phyloP scores from a whole-genome alignment of 2,113 vertebrate genomes.

The Chlorodrepanis virens region DNA sequence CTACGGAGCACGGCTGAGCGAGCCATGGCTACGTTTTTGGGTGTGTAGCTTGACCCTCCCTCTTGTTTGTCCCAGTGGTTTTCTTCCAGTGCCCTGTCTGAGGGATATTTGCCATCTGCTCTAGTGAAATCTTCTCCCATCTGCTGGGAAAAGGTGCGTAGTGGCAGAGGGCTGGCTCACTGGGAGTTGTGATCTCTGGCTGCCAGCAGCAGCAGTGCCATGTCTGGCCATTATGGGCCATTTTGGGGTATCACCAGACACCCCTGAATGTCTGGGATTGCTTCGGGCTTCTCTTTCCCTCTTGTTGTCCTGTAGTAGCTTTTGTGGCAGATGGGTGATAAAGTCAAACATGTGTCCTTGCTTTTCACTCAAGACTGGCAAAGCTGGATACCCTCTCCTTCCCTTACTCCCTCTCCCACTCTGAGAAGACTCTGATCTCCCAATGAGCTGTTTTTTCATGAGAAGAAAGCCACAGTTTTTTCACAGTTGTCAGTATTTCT shows the following conservation, averaged over 20 bases:
- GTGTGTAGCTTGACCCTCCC: constrained; percentile 59
- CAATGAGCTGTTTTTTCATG: not conserved
- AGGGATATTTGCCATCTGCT: not conserved
- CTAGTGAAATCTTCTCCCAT: not conserved
- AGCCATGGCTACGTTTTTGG: constrained; percentile 76
- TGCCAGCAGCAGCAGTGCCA: not conserved
- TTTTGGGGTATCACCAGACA: not conserved
- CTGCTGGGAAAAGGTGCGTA: not conserved
- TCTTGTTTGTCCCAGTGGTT: not conserved
- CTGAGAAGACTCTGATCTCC: not conserved
- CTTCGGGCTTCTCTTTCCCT: not conserved
- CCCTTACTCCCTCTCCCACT: not conserved
- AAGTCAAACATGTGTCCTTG: not conserved
- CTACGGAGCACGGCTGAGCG: constrained; percentile 87
- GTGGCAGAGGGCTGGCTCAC: not conserved
- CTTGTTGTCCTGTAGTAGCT: not conserved
- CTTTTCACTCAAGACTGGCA: not conserved
- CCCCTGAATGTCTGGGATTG: not conserved
- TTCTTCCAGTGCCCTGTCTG: not conserved
- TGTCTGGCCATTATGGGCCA: accelerated
- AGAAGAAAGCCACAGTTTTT: not conserved
- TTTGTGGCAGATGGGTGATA: not conserved
- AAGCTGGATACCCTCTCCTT: not conserved
- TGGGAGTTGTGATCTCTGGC: not conserved
- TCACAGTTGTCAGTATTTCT: not conserved